Evolutionary conservation across 2,113 vertebrate genomes (phyloP), one percentile per base, ranked within the genome.

Genomic region (Leptodactylus fuscus): DNA sequence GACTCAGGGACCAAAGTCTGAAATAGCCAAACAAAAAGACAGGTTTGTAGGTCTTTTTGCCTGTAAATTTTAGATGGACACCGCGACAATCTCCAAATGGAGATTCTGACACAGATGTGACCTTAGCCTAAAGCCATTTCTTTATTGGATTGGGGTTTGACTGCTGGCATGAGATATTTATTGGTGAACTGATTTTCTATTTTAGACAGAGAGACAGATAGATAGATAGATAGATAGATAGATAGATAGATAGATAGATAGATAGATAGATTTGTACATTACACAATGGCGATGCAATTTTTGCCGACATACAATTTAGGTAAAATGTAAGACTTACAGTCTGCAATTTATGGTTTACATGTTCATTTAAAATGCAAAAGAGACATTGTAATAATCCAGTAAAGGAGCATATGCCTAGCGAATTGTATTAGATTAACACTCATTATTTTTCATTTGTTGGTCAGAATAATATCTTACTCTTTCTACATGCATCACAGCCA

Each of bases 401-500:
- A 49, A 74, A 58, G 24, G n/a, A 77, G 24, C 82, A 67, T 77
- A 84, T 77, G 82, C 18, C 32, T 77, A 24, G 27, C 55, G 41
- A 46, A 65, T 84, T 77, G 20, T 49, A n/a, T 29, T 84, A 65
- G 58, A 84, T 84, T 84, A 65, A 77, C 41, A 84, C 8, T 67
- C 82, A 84, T 77, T 84, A 77, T 65, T 77, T 77, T 49, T 84
- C 55, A 84, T 65, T 76, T 84, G 71, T n/a, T 77, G 82, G 53
- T 65, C 73, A 65, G 29, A 84, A 60, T 65, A 84, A 58, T 48
- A 65, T 75, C 24, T 27, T 55, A 76, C 24, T 74, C 15, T 10
- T 83, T 58, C 53, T 60, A 24, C 27, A 58, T 73, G 65, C 34
- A 73, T 73, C 36, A 65, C n/a, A 81, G 58, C 38, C 79, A 65